phyloP scores from a whole-genome alignment of 2,113 vertebrate genomes.

The Deroptyus accipitrinus region DNA sequence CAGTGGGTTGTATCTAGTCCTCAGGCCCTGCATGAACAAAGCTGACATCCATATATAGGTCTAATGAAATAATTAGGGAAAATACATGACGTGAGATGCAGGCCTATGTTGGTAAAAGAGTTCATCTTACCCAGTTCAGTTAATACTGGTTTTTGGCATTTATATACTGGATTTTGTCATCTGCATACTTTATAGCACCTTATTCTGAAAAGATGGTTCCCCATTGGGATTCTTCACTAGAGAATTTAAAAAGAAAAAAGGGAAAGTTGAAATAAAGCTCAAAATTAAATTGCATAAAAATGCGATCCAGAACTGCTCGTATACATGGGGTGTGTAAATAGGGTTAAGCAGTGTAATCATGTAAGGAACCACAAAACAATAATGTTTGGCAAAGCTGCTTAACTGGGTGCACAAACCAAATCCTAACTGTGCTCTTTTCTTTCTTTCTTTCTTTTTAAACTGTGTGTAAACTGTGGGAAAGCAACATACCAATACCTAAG shows the following conservation, averaged over 20 bases:
- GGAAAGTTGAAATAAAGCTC: not conserved
- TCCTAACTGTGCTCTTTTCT: not conserved
- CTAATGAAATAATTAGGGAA: not conserved
- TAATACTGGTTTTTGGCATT: not conserved
- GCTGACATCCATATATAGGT: not conserved
- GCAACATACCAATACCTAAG: not conserved
- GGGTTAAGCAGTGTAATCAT: not conserved
- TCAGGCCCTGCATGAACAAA: not conserved
- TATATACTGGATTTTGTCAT: not conserved
- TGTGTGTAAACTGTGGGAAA: not conserved
- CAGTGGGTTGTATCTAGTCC: not conserved
- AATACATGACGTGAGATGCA: not conserved
- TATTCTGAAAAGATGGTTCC: not conserved
- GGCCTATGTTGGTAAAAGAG: not conserved
- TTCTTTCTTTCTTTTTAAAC: not conserved
- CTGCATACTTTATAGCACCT: not conserved
- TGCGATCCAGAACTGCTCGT: not conserved
- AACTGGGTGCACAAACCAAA: not conserved
- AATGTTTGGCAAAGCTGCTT: not conserved
- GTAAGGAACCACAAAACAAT: not conserved
- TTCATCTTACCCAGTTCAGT: not conserved
- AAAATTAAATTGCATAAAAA: not conserved
- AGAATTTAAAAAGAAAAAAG: not conserved
- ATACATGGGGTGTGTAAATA: rapidly evolving
- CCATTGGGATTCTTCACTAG: not conserved